phyloP scores from a whole-genome alignment of 2,888 invertebrate genomes.

The Drosophila peninsularis region DNA sequence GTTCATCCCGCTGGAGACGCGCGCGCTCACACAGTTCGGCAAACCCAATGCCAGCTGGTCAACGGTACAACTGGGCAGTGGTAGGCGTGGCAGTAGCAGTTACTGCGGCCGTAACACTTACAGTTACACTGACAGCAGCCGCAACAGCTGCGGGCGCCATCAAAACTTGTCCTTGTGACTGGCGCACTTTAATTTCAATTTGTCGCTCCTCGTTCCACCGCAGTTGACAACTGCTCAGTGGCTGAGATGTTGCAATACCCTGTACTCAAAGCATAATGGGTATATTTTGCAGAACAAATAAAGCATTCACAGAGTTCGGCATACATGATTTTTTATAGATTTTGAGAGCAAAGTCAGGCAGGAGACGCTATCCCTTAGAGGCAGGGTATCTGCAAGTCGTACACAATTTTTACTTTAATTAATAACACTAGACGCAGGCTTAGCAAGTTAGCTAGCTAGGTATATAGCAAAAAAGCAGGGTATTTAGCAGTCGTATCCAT shows the following conservation, averaged over 20 bases:
- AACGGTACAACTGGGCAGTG: slow-evolving; percentile 5
- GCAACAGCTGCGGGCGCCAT: slow-evolving; percentile 73
- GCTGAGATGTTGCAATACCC: slow-evolving; percentile 19
- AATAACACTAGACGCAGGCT: too few species aligned
- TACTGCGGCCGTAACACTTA: slow-evolving; percentile 1
- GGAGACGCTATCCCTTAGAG: too few species aligned
- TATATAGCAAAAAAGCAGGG: too few species aligned
- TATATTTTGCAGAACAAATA: neutral
- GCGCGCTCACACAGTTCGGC: slow-evolving; percentile 6
- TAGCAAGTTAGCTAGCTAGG: too few species aligned
- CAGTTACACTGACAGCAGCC: slow-evolving; percentile 26
- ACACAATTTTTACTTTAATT: too few species aligned
- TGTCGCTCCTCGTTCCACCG: slow-evolving; percentile 32
- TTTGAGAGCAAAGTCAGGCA: too few species aligned
- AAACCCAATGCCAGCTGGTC: slow-evolving; percentile 17
- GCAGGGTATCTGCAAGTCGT: neutral
- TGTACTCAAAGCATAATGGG: neutral
- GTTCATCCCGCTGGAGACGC: slow-evolving; percentile 42
- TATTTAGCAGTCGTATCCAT: neutral
- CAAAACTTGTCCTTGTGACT: slow-evolving; percentile 74
- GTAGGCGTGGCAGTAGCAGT: slow-evolving; percentile 50
- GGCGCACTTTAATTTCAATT: slow-evolving; percentile 79
- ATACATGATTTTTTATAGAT: too few species aligned
- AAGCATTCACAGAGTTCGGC: neutral
- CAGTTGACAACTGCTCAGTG: slow-evolving; percentile 6